Base-by-base conservation (phyloP, 2,797 vertebrate genomes). In the Enteromius viviparus region DNA sequence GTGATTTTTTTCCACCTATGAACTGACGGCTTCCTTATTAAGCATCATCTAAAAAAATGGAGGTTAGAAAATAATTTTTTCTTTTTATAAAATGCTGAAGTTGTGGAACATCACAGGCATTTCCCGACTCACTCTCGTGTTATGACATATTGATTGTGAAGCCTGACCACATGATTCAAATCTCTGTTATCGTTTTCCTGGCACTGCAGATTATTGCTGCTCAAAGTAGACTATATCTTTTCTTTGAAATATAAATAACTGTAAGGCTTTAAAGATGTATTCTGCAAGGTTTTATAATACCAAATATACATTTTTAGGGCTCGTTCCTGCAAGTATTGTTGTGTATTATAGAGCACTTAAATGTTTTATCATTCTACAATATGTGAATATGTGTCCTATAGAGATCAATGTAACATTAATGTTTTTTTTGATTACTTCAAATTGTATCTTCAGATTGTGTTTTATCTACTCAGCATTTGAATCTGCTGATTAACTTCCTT, bases 401-500 rank as follows among this genome's bases (percentile, higher is more conserved):
- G 3, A 6, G 23, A 60, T 42, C 74, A 55, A 15, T 40, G 75
- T 42, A 19, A 62, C 7, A 45, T 58, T 14, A 42, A 10, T 42
- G 7, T 10, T 47, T 47, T 47, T n/a, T 40, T 15, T 14, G 23
- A 55, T 26, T 19, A 29, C 58, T 62, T 14, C 17, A 19, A 19
- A 45, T 34, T 47, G 12, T 37, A 15, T 81, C n/a, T 51, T 49
- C 4, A 10, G 32, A 64, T 66, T 32, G n/a, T 53, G 12, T 4
- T 49, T 75, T 75, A 65, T 45, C 47, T 76, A 37, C 26, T 76
- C 23, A 60, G 37, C 49, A 34, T 32, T 76, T 68, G 23, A 34
- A n/a, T 49, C 47, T 83, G 74, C 49, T 47, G 49, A 55, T 53
- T 77, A 49, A 83, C 26, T 83, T 83, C 72, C 74, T 83, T 77